phyloP scores from a whole-genome alignment of 2,797 vertebrate genomes.

The Oceanodroma leucorhoa region DNA sequence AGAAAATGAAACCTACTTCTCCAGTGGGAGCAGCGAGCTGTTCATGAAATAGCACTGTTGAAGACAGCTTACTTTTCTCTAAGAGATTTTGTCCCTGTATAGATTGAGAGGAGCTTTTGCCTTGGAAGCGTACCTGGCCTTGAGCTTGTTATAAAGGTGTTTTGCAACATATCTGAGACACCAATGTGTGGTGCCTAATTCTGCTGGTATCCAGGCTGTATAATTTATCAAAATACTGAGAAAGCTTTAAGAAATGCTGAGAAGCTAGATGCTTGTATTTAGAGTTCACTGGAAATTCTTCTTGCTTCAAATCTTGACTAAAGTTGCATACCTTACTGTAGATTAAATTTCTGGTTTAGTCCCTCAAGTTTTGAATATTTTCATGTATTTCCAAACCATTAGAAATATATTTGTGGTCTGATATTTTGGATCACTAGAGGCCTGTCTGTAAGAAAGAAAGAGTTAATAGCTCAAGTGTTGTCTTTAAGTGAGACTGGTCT shows the following conservation, averaged over 20 bases:
- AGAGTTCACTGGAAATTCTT: not conserved
- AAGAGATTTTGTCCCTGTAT: not conserved
- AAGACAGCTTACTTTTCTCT: not conserved
- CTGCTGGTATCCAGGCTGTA: not conserved
- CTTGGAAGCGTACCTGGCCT: not conserved
- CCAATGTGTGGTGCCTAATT: not conserved
- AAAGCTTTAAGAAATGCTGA: not conserved
- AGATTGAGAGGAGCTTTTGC: not conserved
- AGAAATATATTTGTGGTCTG: not conserved
- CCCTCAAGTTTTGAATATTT: not conserved
- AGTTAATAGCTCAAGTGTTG: not conserved
- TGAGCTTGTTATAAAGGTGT: not conserved
- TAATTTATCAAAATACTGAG: not conserved
- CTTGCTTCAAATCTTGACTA: not conserved
- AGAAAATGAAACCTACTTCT: not conserved
- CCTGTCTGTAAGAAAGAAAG: not conserved
- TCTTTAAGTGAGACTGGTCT: not conserved
- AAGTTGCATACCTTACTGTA: not conserved
- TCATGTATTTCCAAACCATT: accelerated
- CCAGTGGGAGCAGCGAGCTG: not conserved
- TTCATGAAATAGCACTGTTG: not conserved
- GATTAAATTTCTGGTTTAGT: not conserved
- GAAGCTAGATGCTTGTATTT: not conserved
- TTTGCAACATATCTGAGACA: not conserved
- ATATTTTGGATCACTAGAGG: not conserved